Conservation (phyloP, 2,113 vertebrate genomes). For the Pan troglodytes region DNA sequence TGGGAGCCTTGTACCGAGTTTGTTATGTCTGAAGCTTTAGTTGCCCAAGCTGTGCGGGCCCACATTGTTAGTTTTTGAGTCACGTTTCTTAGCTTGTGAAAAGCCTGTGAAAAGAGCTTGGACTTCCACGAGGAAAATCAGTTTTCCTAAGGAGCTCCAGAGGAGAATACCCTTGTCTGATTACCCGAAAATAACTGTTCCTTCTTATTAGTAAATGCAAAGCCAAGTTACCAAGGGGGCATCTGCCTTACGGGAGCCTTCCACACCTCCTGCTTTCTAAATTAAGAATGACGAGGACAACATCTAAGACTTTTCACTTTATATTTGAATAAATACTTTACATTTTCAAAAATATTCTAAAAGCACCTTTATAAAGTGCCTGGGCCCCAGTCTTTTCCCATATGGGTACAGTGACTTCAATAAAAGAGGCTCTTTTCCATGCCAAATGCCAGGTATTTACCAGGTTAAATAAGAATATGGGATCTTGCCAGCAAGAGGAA, state of each 20-base stretch:
- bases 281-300: neutral
- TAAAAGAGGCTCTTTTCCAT: slow-evolving; percentile 38
- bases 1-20: neutral
- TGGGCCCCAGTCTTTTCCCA: neutral
- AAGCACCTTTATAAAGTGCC: slow-evolving; percentile 34
- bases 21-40: slow-evolving; percentile 51
- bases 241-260: neutral
- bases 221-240: neutral
- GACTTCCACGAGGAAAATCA: neutral
- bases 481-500: neutral
- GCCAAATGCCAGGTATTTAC: slow-evolving; percentile 45
- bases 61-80: neutral
- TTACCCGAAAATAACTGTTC: neutral
- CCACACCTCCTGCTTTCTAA: neutral
- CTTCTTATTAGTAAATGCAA: neutral
- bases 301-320: neutral
- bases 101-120: neutral
- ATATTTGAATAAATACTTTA: neutral
- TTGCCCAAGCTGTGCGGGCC: neutral
- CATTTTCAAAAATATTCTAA: slow-evolving; percentile 13
- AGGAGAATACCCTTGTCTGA: neutral
- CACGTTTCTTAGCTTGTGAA: neutral
- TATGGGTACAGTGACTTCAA: neutral
- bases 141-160: neutral
- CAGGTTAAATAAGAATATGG: slow-evolving; percentile 19